Conservation (phyloP, 2,888 invertebrate genomes). For the Dynastes hyllus region DNA sequence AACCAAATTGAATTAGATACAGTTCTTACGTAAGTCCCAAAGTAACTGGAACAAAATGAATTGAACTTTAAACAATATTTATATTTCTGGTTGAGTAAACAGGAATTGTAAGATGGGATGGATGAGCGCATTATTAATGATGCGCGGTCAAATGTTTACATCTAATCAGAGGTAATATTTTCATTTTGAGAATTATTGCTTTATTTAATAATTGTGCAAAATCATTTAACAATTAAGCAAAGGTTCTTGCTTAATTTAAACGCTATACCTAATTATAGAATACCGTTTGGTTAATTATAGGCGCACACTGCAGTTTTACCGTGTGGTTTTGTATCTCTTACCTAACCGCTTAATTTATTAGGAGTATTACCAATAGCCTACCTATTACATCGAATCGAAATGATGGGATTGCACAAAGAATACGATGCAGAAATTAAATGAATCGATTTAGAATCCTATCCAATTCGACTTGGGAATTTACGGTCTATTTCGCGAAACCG, state of each 20-base stretch:
- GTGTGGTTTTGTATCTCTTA: not conserved
- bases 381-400: conserved; percentile 1
- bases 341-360: conserved; percentile 6
- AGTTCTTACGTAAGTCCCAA: too few species aligned
- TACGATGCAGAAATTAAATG: conserved; percentile 1
- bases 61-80: too few species aligned
- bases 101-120: too few species aligned
- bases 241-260: conserved; percentile 4
- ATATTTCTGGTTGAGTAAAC: too few species aligned
- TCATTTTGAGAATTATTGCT: not conserved
- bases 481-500: not conserved
- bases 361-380: not conserved
- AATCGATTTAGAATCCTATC: conserved; percentile 6
- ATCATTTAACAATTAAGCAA: conserved; percentile 1
- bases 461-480: not conserved
- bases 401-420: conserved; percentile 16
- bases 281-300: not conserved
- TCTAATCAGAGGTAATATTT: too few species aligned
- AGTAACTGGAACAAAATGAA: too few species aligned
- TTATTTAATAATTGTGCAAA: conserved; percentile 5
- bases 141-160: too few species aligned
- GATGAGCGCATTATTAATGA: too few species aligned
- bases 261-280: not conserved
- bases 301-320: not conserved
- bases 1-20: too few species aligned